Percentiles rank a stretch among this genome's conserved stretches.
These are phyloP conservation scores for Drosophila paulistorum DNA, from an alignment of 1,140 invertebrate species.

Conservation along the genomic window DNA sequence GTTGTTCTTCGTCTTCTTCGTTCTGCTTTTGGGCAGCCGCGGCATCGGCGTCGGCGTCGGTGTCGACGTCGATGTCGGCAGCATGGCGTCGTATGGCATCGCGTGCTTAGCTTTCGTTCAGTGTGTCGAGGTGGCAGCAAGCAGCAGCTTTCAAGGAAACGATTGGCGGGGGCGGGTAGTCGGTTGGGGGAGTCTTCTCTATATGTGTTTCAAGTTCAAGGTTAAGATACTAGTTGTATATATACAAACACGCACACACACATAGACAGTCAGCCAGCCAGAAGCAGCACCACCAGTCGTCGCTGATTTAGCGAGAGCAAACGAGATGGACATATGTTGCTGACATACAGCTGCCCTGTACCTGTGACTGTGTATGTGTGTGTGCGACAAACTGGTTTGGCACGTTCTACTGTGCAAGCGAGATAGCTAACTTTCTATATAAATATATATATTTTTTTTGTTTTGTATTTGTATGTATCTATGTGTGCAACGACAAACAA, in stretches of 20 bases:
- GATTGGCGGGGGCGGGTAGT: conserved; percentile 26
- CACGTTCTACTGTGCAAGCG: conserved; percentile 70
- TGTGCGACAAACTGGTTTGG: conserved; percentile 67
- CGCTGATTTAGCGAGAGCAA: conserved; percentile 37
- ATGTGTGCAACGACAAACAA: conserved; percentile 57
- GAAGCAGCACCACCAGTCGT: background rate
- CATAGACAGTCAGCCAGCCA: background rate
- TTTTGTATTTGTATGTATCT: conserved; percentile 18
- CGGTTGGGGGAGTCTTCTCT: conserved; percentile 33
- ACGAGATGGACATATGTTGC: conserved; percentile 36
- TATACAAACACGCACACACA: conserved; percentile 6
- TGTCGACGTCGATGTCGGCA: background rate
- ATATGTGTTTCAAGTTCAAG: conserved; percentile 82
- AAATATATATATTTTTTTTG: background rate
- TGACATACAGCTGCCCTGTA: conserved; percentile 49
- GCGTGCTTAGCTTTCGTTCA: conserved; percentile 47
- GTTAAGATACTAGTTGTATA: conserved; percentile 82
- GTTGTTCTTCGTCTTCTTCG: background rate
- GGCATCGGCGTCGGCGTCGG: conserved; percentile 21
- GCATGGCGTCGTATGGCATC: conserved; percentile 41
- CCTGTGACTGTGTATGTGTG: conserved; percentile 33
- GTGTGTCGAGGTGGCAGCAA: conserved; percentile 64
- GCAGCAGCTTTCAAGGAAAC: background rate
- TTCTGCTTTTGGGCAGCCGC: conserved; percentile 16
- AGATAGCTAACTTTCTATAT: conserved; percentile 36